phyloP scores from a whole-genome alignment of 2,888 invertebrate species.

The Nephrotoma appendiculata region DNA sequence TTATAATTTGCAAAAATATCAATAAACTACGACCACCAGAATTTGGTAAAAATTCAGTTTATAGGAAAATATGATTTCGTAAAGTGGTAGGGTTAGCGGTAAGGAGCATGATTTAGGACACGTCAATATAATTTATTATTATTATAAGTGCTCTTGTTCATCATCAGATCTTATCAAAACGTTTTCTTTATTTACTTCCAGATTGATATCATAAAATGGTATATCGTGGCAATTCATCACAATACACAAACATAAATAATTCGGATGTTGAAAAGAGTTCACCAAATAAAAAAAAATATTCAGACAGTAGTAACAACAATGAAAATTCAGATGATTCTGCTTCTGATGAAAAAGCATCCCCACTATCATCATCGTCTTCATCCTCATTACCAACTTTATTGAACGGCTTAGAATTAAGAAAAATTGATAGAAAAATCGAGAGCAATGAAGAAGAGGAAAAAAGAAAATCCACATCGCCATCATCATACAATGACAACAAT shows the following conservation, averaged over 20 bases:
- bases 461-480: background rate
- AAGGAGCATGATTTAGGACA: no score
- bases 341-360: background rate
- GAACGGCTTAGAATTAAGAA: constrained; percentile 4
- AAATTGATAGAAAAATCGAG: background rate
- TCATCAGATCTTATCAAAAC: background rate
- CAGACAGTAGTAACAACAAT: background rate
- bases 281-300: background rate
- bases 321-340: background rate
- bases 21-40: no score
- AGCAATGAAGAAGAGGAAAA: background rate
- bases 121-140: background rate
- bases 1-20: no score
- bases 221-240: constrained; percentile 17
- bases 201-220: constrained; percentile 16
- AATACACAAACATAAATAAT: constrained; percentile 4
- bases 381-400: background rate
- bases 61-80: no score
- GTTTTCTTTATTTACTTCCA: background rate
- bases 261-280: background rate
- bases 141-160: no score
- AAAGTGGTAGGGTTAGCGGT: no score
- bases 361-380: background rate
- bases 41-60: no score
- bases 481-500: background rate